phyloP scores from a whole-genome alignment of 2,113 vertebrate species.

The Collichthys lucidus region DNA sequence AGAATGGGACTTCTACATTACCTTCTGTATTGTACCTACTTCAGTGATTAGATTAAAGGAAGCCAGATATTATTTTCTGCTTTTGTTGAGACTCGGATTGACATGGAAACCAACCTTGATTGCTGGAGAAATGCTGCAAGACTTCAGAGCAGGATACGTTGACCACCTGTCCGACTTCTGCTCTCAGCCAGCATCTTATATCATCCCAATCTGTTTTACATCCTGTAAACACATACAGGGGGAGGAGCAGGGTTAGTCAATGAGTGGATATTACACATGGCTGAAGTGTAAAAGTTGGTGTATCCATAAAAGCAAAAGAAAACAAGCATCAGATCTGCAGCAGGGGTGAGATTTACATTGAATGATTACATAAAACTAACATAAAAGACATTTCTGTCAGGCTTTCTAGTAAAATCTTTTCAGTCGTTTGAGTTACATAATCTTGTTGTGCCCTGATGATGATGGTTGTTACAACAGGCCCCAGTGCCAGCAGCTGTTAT shows the following conservation, averaged over 20 bases:
- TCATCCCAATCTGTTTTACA: slow-evolving; percentile 84
- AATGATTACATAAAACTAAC: not conserved
- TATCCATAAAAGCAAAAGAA: not conserved
- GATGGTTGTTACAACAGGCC: no score
- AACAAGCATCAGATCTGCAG: not conserved
- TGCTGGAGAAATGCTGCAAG: slow-evolving; percentile 82
- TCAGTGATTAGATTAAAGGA: not conserved
- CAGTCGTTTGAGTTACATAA: not conserved
- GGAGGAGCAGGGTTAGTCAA: not conserved
- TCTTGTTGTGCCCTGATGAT: not conserved
- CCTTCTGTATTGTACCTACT: not conserved
- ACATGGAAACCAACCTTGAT: slow-evolving; percentile 75
- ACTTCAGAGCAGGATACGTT: slow-evolving; percentile 83
- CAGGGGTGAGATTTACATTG: not conserved
- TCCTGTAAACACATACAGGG: slow-evolving; percentile 57
- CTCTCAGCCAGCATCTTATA: slow-evolving; percentile 82
- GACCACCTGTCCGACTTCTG: slow-evolving; percentile 80
- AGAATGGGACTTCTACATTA: not conserved
- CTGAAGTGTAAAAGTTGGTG: not conserved
- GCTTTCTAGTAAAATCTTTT: not conserved
- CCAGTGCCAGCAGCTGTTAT: no score
- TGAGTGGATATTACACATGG: not conserved
- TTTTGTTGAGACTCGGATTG: not conserved
- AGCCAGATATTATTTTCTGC: not conserved
- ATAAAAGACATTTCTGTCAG: not conserved